These are phyloP conservation scores for Odontocolon sp. DNA, from an alignment of 2,888 invertebrate species.

Conservation along the genomic window DNA sequence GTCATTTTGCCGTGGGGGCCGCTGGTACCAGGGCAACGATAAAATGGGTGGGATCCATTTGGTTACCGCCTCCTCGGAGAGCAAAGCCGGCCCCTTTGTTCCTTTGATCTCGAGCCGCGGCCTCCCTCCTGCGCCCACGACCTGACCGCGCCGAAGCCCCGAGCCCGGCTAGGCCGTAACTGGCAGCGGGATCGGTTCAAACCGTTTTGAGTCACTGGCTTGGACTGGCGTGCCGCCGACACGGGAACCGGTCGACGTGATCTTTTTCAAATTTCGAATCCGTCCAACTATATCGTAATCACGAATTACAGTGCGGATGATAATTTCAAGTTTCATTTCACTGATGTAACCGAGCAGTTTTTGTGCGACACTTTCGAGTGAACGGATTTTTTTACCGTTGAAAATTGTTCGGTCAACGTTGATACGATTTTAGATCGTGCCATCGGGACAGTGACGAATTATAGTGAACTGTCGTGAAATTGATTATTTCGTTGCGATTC, in stretches of 20 bases:
- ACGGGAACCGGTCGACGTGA: constrained; percentile 52
- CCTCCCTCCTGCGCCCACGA: constrained; percentile 53
- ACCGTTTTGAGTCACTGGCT: constrained; percentile 80
- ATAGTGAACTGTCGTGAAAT: neutral
- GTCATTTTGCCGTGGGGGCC: constrained; percentile 76
- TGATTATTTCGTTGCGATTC: neutral
- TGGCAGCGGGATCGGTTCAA: constrained; percentile 80
- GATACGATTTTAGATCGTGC: neutral
- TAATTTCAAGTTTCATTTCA: neutral
- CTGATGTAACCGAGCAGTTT: too few relatives aligned
- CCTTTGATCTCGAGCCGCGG: constrained; percentile 69
- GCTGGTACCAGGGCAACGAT: constrained; percentile 77
- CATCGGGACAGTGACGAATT: constrained; percentile 2
- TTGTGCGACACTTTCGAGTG: too few relatives aligned
- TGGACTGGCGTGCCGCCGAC: constrained; percentile 74
- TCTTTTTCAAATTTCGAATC: constrained; percentile 40
- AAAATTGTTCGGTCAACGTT: neutral
- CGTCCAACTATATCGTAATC: neutral
- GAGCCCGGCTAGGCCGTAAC: constrained; percentile 66
- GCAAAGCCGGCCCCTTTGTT: constrained; percentile 81
- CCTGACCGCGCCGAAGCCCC: constrained; percentile 27
- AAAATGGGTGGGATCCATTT: constrained; percentile 64
- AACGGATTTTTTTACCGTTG: neutral
- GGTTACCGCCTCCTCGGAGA: constrained; percentile 76
- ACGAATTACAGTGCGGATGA: neutral